Evolutionary conservation across 2,888 invertebrate species (phyloP).

Genomic region (Machimus rusticus): DNA sequence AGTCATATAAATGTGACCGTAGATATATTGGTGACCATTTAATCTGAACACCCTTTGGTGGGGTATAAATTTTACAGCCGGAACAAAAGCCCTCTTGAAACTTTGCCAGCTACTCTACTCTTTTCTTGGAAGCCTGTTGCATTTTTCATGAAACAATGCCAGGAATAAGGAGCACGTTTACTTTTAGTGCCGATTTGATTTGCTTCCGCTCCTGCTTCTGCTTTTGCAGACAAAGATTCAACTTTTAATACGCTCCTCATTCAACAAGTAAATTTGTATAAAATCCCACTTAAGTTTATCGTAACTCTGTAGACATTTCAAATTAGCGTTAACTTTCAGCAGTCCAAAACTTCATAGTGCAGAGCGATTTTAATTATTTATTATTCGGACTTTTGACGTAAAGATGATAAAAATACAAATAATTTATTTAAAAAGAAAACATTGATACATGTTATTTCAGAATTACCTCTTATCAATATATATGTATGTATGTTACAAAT

Average conservation of each 20-base stretch:
- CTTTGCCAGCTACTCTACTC: slow-evolving; percentile 48
- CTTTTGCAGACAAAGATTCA: slow-evolving; percentile 32
- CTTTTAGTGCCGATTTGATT: slow-evolving; percentile 51
- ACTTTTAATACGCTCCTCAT: slow-evolving; percentile 4
- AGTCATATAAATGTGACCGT: slow-evolving; percentile 49
- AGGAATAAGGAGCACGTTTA: slow-evolving; percentile 49
- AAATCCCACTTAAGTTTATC: slow-evolving; percentile 7
- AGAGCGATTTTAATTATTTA: neutral
- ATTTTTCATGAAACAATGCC: slow-evolving; percentile 52
- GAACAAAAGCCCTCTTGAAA: slow-evolving; percentile 49
- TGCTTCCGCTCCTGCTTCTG: slow-evolving; percentile 48
- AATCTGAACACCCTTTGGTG: slow-evolving; percentile 45
- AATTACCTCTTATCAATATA: no score
- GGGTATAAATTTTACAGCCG: slow-evolving; percentile 43
- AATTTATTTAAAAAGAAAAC: neutral
- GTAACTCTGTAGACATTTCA: neutral
- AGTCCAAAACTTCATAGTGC: neutral
- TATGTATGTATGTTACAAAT: no score
- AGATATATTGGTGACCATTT: slow-evolving; percentile 49
- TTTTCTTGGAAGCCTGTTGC: slow-evolving; percentile 49
- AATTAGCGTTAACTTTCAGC: slow-evolving; percentile 3
- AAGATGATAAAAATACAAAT: neutral
- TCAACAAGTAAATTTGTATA: slow-evolving; percentile 36
- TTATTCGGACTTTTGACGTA: neutral
- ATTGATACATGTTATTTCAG: no score